Evolutionary conservation across 2,888 invertebrate genomes (phyloP), one percentile per base, ranked within the genome.

Genomic region (Pycnomerus fuliginosus): DNA sequence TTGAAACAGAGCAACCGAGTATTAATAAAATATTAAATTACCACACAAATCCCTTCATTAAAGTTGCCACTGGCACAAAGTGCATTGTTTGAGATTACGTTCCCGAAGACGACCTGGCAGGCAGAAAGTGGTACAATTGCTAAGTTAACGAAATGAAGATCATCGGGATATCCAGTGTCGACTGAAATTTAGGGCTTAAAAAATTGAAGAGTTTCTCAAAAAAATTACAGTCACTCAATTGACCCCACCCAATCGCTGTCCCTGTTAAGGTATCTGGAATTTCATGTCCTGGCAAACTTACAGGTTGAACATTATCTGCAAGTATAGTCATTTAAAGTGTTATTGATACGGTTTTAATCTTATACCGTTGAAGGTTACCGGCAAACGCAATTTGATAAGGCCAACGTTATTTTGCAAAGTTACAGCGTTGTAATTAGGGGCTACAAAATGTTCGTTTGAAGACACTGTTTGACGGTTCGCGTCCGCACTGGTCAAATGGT

Each of bases 341-440:
- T 29, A 3, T 29, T 10, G 15, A 7, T 4, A n/a, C 16, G 11
- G 3, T 1, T 5, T 8, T 4, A 2, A n/a, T 31, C 7, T 2
- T 10, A 3, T 38, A 38, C 38, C 38, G 12, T 22, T 38, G 10
- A 38, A 38, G 8, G 14, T 20, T 10, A 38, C 15, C 2, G 38
- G 30, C 12, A 37, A 13, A 3, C 37, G 28, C 8, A 37, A 13
- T 1, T 29, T 16, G 3, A 37, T 13, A 2, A 38, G 13, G 1
- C 38, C 38, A 12, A 38, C 11, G 14, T 38, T 31, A 28, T 38
- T 17, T 23, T 38, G 30, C 7, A 38, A 28, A 24, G 38, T 38
- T 8, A 30, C 31, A 13, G 38, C 28, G 12, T 38, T 23, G 17
- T 16, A 38, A 5, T 15, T 8, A 2, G 38, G 38, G 29, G 28